Base-by-base conservation (phyloP, 2,888 invertebrate genomes). In the Lamellibrachia columna region DNA sequence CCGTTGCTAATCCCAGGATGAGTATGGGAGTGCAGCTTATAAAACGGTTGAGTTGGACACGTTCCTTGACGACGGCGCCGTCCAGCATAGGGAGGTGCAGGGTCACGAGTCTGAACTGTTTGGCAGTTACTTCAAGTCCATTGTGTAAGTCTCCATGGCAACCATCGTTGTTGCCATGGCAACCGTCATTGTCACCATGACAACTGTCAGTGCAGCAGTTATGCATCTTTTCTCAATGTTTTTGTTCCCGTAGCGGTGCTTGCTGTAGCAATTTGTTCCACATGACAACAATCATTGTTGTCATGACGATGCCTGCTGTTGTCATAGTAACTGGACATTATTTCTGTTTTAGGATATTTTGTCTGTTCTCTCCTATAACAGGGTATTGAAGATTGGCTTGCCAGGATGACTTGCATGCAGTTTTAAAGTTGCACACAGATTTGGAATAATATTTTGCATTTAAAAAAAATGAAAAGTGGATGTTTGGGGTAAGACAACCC, bases 21-120 rank as follows among this genome's bases (percentile, higher is more conserved):
- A 96, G 94, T 96, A 96, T 92, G 96, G 96, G 7, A 96, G 96
- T 2, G 96, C 96, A 1, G 96, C 96, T 22, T 96, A 96, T 95
- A 96, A 96, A 94, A 96, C 96, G 2, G 96, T 96, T 3, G 96
- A 96, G 93, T 94, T 96, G 91, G 96, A 96, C 94, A 96, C 95
- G 6, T 95, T 94, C 92, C 94, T 96, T 7, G 95, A 96, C 93
- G 96, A 96, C 93, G 94, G 93, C 22, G 95, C 96, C 3, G 94
- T 96, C 9, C 96, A 96, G 92, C 96, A 96, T 94, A 92, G 96
- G 53, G 96, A 96, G 92, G 96, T 96, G n/a, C 95, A 96, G 93
- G 95, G 94, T 7, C 94, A 95, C 92, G 96, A 96, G 93, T 96
- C 96, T 15, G 95, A 95, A 91, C 94, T 96, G 40, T 96, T 96